These are phyloP conservation scores for Scaptodrosophila latifasciaeformis DNA, from an alignment of 2,888 invertebrate genomes.

Conservation along the genomic window DNA sequence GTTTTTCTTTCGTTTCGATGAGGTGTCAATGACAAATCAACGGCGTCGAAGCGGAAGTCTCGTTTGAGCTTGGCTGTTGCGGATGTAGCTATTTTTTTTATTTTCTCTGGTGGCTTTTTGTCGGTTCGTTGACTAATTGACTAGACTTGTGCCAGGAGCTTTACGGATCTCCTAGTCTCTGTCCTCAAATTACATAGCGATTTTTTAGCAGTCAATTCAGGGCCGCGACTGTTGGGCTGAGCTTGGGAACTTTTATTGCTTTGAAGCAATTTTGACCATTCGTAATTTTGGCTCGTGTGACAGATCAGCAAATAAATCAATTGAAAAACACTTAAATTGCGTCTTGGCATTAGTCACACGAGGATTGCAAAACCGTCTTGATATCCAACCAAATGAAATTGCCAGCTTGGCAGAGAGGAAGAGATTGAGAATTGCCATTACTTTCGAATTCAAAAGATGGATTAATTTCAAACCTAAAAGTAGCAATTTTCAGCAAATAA, in stretches of 20 bases:
- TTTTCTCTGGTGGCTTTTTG: neutral
- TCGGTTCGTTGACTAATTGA: slow-evolving; percentile 11
- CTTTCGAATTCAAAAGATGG: no score
- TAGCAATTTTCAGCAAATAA: no score
- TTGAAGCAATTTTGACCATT: slow-evolving; percentile 18
- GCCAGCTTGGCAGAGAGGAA: no score
- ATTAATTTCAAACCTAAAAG: no score
- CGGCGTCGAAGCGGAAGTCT: no score
- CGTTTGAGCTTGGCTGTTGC: neutral
- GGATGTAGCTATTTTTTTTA: no score
- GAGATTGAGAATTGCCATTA: no score
- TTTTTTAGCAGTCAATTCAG: neutral
- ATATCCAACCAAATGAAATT: slow-evolving; percentile 29
- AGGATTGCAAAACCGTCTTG: slow-evolving; percentile 7
- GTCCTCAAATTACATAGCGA: neutral
- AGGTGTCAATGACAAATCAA: no score
- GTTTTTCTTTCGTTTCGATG: no score
- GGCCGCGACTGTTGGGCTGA: neutral
- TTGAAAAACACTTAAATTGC: slow-evolving; percentile 51
- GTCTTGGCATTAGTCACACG: slow-evolving; percentile 2
- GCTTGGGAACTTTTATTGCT: slow-evolving; percentile 1
- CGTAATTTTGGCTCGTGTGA: slow-evolving; percentile 5
- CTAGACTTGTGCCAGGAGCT: neutral
- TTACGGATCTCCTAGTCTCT: neutral
- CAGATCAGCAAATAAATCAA: slow-evolving; percentile 48